phyloP scores from a whole-genome alignment of 2,888 invertebrate genomes.

The Lasioglossum malachurum region DNA sequence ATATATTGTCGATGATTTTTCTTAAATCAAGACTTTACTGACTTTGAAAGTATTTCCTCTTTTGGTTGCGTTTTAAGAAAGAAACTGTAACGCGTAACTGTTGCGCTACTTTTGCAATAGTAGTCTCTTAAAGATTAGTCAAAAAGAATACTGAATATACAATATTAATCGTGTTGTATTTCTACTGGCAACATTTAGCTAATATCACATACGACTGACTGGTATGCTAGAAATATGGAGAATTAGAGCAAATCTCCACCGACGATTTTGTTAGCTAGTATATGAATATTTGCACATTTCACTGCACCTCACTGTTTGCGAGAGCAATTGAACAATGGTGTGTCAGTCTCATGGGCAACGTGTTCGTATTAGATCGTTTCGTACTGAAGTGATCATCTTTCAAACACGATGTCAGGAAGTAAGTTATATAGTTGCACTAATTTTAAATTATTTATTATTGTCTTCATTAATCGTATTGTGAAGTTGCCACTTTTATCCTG shows the following conservation, averaged over 20 bases:
- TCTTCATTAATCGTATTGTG: too few species aligned
- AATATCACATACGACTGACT: neutral
- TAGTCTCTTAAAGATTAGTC: neutral
- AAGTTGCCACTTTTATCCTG: too few species aligned
- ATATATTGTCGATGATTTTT: neutral
- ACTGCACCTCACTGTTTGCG: conserved; percentile 9
- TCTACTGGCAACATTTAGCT: neutral
- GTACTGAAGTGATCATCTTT: conserved; percentile 17
- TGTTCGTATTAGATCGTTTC: conserved; percentile 31
- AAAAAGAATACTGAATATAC: neutral
- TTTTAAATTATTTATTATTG: too few species aligned
- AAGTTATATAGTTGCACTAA: too few species aligned
- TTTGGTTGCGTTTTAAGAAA: too few species aligned
- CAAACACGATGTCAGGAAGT: neutral
- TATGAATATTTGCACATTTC: conserved; percentile 33
- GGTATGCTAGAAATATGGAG: neutral
- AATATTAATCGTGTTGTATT: neutral
- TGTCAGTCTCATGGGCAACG: conserved; percentile 36
- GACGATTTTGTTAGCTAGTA: conserved; percentile 17
- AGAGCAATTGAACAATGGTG: conserved; percentile 38
- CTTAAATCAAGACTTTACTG: too few species aligned
- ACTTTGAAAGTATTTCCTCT: too few species aligned
- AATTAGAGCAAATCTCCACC: too few species aligned
- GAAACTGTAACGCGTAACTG: neutral
- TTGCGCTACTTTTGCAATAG: neutral